phyloP scores from a whole-genome alignment of 2,113 vertebrate species.

The Pituophis catenifer region DNA sequence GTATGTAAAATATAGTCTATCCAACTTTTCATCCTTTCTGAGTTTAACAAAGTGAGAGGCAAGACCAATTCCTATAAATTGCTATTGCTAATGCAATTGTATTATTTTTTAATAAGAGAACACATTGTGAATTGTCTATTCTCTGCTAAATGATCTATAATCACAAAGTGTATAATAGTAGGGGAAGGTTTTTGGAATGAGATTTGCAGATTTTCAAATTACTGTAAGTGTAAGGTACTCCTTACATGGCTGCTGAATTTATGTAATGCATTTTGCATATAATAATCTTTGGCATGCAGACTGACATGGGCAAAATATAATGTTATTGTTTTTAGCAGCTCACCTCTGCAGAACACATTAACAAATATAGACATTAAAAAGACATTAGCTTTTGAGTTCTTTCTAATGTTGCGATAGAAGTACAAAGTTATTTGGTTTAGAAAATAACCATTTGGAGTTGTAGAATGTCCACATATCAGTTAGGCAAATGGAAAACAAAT shows the following conservation, averaged over 20 bases:
- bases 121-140: background rate
- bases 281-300: background rate
- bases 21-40: background rate
- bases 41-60: background rate
- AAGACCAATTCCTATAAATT: background rate
- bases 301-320: background rate
- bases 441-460: background rate
- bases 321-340: background rate
- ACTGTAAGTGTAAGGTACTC: background rate
- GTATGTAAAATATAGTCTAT: background rate
- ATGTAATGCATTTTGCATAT: background rate
- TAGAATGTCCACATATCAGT: background rate
- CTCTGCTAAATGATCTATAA: background rate
- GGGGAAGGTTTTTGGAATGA: background rate
- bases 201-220: background rate
- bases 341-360: background rate
- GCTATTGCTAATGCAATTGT: background rate
- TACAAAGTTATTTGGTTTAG: background rate
- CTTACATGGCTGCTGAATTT: background rate
- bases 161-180: background rate
- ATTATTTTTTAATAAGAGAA: background rate
- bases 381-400: background rate
- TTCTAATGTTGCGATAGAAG: background rate
- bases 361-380: background rate
- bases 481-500: background rate